These are phyloP conservation scores for Brachionus manjavacas DNA, from an alignment of 1,140 invertebrate species.

Conservation along the genomic window DNA sequence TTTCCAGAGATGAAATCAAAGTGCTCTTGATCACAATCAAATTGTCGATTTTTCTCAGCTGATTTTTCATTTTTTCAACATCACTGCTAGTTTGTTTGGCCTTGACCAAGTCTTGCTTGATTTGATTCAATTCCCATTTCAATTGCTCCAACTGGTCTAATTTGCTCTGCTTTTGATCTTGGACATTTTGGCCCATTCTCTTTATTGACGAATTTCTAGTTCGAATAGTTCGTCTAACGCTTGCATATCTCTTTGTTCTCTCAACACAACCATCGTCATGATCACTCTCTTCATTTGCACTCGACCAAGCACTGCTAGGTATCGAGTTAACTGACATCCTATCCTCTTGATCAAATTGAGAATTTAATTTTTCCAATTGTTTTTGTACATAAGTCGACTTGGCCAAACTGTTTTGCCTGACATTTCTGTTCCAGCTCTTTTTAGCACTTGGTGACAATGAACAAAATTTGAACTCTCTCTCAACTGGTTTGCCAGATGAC, in stretches of 20 bases:
- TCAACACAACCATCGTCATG: neutral
- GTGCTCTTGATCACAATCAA: neutral
- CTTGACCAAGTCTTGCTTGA: neutral
- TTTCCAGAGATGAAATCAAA: constrained; percentile 11
- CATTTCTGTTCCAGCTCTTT: neutral
- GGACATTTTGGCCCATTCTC: neutral
- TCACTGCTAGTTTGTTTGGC: neutral
- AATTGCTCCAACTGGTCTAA: neutral
- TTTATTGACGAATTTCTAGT: neutral
- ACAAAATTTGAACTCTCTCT: neutral
- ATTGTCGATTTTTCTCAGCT: neutral
- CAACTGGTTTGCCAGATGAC: neutral
- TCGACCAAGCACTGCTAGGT: neutral
- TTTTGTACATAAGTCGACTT: neutral
- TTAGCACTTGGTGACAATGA: neutral
- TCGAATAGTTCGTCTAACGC: neutral
- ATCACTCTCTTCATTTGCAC: neutral
- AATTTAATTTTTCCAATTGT: constrained; percentile 22
- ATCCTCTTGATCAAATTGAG: neutral
- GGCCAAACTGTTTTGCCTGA: no score
- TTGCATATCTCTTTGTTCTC: neutral
- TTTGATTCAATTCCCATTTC: neutral
- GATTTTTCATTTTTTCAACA: neutral
- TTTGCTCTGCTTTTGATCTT: neutral
- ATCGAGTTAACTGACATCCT: neutral